Conservation (phyloP, 2,113 vertebrate genomes). For the Sebastes schlegelii region DNA sequence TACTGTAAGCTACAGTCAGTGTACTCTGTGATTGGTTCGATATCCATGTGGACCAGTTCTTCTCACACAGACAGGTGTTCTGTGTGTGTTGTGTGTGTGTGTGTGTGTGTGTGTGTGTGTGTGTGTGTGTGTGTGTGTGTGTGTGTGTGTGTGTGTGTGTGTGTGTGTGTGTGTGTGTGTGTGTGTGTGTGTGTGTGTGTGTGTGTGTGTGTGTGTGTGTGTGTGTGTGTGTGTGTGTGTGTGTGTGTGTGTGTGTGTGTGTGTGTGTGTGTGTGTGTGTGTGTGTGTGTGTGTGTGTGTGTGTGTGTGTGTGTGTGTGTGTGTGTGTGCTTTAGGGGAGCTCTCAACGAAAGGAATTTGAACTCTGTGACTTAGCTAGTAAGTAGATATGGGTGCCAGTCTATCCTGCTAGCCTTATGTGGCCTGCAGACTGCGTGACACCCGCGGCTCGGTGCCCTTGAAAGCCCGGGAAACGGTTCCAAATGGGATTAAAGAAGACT, state of each 20-base stretch:
- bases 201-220: neutral
- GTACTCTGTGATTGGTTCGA: neutral
- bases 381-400: conserved; percentile 27
- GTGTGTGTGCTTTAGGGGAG: neutral
- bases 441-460: neutral
- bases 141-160: neutral
- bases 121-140: neutral
- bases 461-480: neutral
- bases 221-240: neutral
- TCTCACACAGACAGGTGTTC: neutral
- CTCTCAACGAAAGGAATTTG: conserved; percentile 32
- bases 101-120: neutral
- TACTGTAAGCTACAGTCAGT: neutral
- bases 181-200: neutral
- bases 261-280: neutral
- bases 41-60: neutral
- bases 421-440: neutral
- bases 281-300: neutral
- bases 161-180: neutral
- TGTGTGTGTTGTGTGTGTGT: neutral
- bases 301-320: neutral
- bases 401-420: neutral
- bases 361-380: conserved; percentile 42
- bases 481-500: neutral
- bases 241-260: neutral